phyloP scores from a whole-genome alignment of 2,888 invertebrate species.

The Marasmarcha lunaedactyla region DNA sequence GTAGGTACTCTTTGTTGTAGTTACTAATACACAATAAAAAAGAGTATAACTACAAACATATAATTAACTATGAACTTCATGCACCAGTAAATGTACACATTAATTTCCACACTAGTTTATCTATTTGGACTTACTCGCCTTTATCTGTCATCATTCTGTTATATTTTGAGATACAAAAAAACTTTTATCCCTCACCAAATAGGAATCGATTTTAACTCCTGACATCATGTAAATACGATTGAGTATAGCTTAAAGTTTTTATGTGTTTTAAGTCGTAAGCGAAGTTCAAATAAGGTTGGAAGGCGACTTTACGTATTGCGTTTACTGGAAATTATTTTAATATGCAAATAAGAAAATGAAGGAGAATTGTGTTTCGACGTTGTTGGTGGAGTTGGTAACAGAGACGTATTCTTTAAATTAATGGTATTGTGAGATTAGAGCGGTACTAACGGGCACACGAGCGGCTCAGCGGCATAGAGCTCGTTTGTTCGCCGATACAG shows the following conservation, averaged over 20 bases:
- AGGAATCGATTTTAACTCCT: too few relatives aligned
- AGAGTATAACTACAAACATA: conserved; percentile 64
- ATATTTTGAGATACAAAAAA: conserved; percentile 33
- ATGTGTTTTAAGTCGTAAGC: conserved; percentile 9
- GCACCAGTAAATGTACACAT: conserved; percentile 71
- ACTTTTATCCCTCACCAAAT: conserved; percentile 21
- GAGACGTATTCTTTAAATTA: conserved; percentile 69
- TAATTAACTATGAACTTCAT: conserved; percentile 69
- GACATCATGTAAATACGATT: conserved; percentile 24
- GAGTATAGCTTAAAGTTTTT: conserved; percentile 24
- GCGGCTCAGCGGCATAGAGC: conserved; percentile 47
- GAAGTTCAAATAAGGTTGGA: conserved; percentile 29
- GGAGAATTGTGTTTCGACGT: conserved; percentile 63
- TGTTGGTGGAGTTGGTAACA: conserved; percentile 60
- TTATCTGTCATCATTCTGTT: conserved; percentile 65
- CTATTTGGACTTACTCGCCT: conserved; percentile 68
- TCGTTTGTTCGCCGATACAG: conserved; percentile 63
- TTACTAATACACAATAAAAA: conserved; percentile 53
- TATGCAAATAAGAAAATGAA: conserved; percentile 70
- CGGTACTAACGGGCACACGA: conserved; percentile 67
- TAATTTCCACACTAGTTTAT: conserved; percentile 71
- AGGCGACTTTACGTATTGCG: conserved; percentile 63
- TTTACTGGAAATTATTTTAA: conserved; percentile 69
- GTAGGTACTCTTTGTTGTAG: conserved; percentile 45
- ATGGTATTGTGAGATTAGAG: conserved; percentile 66